Conservation (phyloP, 2,888 invertebrate species). For the Clivina fossor region DNA sequence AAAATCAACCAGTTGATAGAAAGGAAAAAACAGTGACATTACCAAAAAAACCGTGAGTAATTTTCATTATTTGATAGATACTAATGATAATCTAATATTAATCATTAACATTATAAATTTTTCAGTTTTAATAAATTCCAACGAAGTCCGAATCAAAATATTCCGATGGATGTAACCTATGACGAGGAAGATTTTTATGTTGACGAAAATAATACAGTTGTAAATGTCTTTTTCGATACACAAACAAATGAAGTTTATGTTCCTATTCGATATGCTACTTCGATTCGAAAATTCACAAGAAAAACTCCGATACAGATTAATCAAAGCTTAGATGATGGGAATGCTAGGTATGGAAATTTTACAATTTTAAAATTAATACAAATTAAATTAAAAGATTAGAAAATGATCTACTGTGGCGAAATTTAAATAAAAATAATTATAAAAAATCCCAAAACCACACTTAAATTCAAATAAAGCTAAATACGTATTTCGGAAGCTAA, state of each 20-base stretch:
- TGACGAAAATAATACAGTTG: slow-evolving; percentile 7
- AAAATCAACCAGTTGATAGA: slow-evolving; percentile 6
- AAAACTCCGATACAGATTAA: not conserved
- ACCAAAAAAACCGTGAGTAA: slow-evolving; percentile 6
- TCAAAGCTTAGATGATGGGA: not conserved
- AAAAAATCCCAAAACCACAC: too few species aligned
- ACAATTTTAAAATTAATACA: too few species aligned
- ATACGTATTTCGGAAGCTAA: too few species aligned
- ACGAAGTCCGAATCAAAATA: not conserved
- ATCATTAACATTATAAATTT: too few species aligned
- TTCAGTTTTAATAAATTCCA: too few species aligned
- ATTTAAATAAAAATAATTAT: not conserved
- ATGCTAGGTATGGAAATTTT: too few species aligned
- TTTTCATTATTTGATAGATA: not conserved
- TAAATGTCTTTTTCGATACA: slow-evolving; percentile 13
- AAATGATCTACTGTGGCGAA: too few species aligned
- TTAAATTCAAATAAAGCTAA: too few species aligned
- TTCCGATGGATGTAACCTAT: not conserved
- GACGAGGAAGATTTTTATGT: slow-evolving; percentile 9
- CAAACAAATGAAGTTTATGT: slow-evolving; percentile 10
- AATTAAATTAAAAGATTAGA: too few species aligned
- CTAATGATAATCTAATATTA: not conserved
- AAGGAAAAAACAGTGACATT: not conserved
- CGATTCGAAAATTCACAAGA: slow-evolving; percentile 1
- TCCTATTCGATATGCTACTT: slow-evolving; percentile 13